A percentile compares a stretch with the other conserved stretches of the same genome.
Evolutionary conservation across 1,140 invertebrate species (phyloP).

Genomic region (Antheraea pernyi): DNA sequence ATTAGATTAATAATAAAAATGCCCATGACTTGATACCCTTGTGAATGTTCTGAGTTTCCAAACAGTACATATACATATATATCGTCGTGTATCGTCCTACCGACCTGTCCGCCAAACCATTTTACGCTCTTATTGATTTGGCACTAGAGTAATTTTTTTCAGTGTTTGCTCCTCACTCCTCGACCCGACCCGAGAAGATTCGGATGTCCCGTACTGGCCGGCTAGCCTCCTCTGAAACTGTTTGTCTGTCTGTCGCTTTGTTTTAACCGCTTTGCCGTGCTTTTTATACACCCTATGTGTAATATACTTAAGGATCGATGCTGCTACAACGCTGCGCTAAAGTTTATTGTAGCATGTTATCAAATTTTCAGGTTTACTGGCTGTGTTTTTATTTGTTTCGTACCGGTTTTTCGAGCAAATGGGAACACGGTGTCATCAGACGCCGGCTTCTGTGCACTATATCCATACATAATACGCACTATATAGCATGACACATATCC

Average conservation of each 20-base stretch:
- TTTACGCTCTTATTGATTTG: constrained; percentile 69
- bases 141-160: constrained; percentile 79
- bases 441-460: constrained; percentile 23
- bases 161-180: constrained; percentile 73
- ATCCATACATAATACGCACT: constrained; percentile 34
- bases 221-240: constrained; percentile 71
- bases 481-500: constrained; percentile 52
- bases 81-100: constrained; percentile 18
- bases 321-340: constrained; percentile 25
- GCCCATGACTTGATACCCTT: constrained; percentile 13
- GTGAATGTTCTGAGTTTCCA: constrained; percentile 25
- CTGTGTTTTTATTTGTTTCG: constrained; percentile 9
- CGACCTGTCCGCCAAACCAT: constrained; percentile 52
- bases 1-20: neutral
- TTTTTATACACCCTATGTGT: constrained; percentile 35
- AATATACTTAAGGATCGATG: constrained; percentile 2
- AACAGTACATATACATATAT: constrained; percentile 13
- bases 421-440: neutral
- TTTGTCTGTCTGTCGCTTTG: constrained; percentile 59
- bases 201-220: constrained; percentile 64
- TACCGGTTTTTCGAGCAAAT: neutral
- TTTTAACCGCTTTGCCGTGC: constrained; percentile 59
- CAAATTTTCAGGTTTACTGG: constrained; percentile 17
- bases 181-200: constrained; percentile 57
- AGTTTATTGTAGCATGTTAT: constrained; percentile 23